Conservation (phyloP, 2,888 invertebrate species). For the Drepana falcataria region DNA sequence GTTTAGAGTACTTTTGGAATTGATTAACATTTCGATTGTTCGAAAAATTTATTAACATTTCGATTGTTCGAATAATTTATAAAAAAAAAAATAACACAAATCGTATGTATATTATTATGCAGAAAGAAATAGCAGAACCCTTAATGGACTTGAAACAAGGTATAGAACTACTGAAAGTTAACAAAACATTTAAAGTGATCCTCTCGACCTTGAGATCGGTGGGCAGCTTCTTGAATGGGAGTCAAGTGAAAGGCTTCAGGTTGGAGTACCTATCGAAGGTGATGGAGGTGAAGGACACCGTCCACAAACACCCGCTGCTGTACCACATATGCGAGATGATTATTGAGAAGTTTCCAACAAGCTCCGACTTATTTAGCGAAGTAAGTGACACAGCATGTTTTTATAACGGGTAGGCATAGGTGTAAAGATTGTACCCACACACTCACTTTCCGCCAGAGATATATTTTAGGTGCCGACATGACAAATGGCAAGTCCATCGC, state of each 20-base stretch:
- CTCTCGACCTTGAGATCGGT: constrained; percentile 95
- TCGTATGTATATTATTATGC: constrained; percentile 20
- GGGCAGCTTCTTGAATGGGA: constrained; percentile 97
- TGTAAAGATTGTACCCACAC: too few relatives aligned
- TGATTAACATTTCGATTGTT: too few relatives aligned
- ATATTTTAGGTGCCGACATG: too few relatives aligned
- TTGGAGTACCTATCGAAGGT: constrained; percentile 98
- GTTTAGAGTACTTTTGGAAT: too few relatives aligned
- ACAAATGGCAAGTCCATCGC: too few relatives aligned
- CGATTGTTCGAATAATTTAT: too few relatives aligned
- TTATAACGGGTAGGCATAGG: too few relatives aligned
- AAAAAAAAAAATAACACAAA: too few relatives aligned
- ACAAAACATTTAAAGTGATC: constrained; percentile 96
- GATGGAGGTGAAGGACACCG: constrained; percentile 99
- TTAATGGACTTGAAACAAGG: constrained; percentile 99
- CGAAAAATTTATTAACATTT: too few relatives aligned
- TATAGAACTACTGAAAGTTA: constrained; percentile 92
- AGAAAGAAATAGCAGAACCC: constrained; percentile 98
- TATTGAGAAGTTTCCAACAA: constrained; percentile 96
- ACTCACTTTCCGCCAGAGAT: too few relatives aligned
- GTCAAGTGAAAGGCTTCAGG: constrained; percentile 96
- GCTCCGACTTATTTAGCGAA: constrained; percentile 98
- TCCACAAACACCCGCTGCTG: constrained; percentile 98
- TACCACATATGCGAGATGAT: constrained; percentile 99
- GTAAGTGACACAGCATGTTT: constrained; percentile 60